Evolutionary conservation across 2,888 invertebrate species (phyloP).

Genomic region (Catocala fraxini): DNA sequence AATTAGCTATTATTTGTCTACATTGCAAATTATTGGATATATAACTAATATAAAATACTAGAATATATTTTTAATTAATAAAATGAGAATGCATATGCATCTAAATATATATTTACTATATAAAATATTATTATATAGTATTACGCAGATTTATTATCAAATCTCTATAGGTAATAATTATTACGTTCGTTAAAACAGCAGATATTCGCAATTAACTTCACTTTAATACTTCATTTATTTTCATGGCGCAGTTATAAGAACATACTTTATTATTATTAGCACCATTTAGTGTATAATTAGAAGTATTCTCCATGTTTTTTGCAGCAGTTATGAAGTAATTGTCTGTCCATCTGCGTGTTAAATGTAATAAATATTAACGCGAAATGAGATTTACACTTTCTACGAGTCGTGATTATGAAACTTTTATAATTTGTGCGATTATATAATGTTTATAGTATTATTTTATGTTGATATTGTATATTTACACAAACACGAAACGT

Average conservation of each 20-base stretch:
- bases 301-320: constrained; percentile 15
- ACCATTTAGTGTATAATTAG: constrained; percentile 12
- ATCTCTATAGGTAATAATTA: neutral
- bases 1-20: no score
- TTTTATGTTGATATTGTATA: neutral
- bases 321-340: constrained; percentile 31
- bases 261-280: constrained; percentile 11
- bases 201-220: constrained; percentile 22
- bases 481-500: neutral
- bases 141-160: neutral
- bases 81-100: no score
- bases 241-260: constrained; percentile 12
- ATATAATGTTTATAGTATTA: neutral
- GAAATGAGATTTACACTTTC: constrained; percentile 36
- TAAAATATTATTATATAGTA: no score
- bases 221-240: constrained; percentile 21
- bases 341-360: constrained; percentile 13
- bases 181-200: constrained; percentile 6
- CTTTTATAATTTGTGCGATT: neutral
- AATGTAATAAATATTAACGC: constrained; percentile 23
- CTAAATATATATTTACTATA: no score
- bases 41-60: no score
- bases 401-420: constrained; percentile 26
- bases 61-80: no score
- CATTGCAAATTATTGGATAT: no score